These are phyloP conservation scores for Athetis lepigone DNA, from an alignment of 2,888 invertebrate species.

Conservation along the genomic window DNA sequence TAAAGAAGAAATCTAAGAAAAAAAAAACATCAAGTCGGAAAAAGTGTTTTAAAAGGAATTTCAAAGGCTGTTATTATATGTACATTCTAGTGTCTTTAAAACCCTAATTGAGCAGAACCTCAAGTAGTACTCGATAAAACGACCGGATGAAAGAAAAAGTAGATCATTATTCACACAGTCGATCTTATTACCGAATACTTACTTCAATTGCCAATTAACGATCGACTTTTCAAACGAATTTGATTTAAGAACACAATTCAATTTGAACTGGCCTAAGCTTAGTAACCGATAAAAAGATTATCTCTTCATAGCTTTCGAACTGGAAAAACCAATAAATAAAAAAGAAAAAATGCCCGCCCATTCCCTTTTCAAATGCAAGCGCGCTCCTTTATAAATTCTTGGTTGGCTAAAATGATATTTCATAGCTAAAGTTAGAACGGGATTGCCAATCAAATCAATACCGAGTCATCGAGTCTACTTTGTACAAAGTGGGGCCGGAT, in stretches of 20 bases:
- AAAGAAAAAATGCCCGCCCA: constrained; percentile 2
- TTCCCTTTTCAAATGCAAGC: constrained; percentile 32
- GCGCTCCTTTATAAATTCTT: constrained; percentile 32
- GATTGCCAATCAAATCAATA: constrained; percentile 73
- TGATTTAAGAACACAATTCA: constrained; percentile 16
- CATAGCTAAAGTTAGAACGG: constrained; percentile 60
- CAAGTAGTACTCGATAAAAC: constrained; percentile 1
- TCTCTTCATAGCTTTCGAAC: neutral
- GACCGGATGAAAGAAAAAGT: constrained; percentile 13
- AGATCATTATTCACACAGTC: neutral
- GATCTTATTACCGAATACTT: constrained; percentile 9
- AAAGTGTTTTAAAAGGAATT: neutral
- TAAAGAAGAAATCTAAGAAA: neutral
- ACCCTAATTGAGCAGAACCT: constrained; percentile 12
- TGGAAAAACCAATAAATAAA: constrained; percentile 40
- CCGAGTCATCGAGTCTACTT: constrained; percentile 68
- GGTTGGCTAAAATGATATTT: constrained; percentile 61
- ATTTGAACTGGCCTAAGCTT: constrained; percentile 8
- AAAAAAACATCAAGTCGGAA: neutral
- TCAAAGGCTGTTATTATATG: neutral
- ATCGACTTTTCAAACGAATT: constrained; percentile 20
- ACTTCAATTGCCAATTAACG: constrained; percentile 18
- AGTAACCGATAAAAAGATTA: constrained; percentile 23
- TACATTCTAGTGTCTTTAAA: constrained; percentile 21
- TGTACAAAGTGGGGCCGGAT: constrained; percentile 62